Evolutionary conservation across 2,888 invertebrate genomes (phyloP).

Genomic region (Spatulosminthurus flaviceps): DNA sequence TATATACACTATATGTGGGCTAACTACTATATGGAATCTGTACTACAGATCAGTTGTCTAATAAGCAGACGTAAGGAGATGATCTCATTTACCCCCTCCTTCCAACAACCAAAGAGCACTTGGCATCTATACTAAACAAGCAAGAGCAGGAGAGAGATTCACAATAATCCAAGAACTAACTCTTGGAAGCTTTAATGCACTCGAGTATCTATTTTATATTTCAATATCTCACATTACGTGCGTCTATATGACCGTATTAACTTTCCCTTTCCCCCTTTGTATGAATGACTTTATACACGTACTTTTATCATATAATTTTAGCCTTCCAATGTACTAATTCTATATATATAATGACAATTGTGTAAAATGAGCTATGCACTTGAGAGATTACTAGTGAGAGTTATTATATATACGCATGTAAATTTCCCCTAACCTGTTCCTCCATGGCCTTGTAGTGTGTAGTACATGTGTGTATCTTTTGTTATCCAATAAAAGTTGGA

Average conservation of each 20-base stretch:
- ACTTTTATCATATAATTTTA: too few species aligned
- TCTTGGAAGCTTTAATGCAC: not conserved
- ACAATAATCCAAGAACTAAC: not conserved
- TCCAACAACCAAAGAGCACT: not conserved
- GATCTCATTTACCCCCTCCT: not conserved
- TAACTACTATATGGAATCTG: too few species aligned
- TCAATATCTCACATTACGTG: slow-evolving; percentile 6
- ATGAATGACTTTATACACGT: too few species aligned
- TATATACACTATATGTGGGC: too few species aligned
- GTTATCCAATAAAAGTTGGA: not conserved
- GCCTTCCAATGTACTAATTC: too few species aligned
- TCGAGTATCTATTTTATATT: not conserved
- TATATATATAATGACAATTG: too few species aligned
- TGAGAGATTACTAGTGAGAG: too few species aligned
- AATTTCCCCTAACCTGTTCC: not conserved
- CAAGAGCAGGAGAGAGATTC: too few species aligned
- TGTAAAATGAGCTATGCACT: too few species aligned
- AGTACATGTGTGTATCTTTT: too few species aligned
- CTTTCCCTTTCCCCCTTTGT: not conserved
- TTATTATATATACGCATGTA: not conserved
- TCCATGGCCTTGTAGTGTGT: too few species aligned
- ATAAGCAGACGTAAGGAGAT: not conserved
- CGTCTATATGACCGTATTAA: not conserved
- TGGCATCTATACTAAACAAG: not conserved
- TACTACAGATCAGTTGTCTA: not conserved